Evolutionary conservation across 1,140 invertebrate species (phyloP).

Genomic region (Aphidius gifuensis): DNA sequence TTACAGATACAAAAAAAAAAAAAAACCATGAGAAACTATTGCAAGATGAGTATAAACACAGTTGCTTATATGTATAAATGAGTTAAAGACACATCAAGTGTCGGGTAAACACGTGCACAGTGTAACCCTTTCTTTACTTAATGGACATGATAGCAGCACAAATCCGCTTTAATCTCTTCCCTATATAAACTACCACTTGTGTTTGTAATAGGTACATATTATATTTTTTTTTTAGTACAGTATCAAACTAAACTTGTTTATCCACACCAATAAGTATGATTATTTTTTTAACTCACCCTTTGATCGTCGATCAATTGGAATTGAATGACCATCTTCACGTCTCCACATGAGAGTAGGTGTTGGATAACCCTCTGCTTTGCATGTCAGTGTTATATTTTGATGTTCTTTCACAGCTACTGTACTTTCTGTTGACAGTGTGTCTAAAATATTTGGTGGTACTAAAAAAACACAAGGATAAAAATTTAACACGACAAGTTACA

Average conservation of each 20-base stretch:
- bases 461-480: constrained; percentile 27
- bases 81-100: neutral
- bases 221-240: no score
- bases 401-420: constrained; percentile 85
- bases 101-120: neutral
- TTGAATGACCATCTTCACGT: constrained; percentile 81
- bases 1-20: constrained; percentile 28
- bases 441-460: constrained; percentile 89
- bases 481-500: neutral
- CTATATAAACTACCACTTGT: neutral
- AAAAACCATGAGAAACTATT: neutral
- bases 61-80: neutral
- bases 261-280: no score
- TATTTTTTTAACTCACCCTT: constrained; percentile 63
- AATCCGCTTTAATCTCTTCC: constrained; percentile 15
- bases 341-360: constrained; percentile 86
- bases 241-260: no score
- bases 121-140: neutral
- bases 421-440: constrained; percentile 78
- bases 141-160: constrained; percentile 17
- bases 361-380: constrained; percentile 85
- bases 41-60: neutral
- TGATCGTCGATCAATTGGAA: constrained; percentile 74
- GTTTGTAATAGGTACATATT: neutral
- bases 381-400: constrained; percentile 84